A percentile compares a stretch with the other conserved stretches of the same genome.
Evolutionary conservation across 2,113 vertebrate genomes (phyloP).

Genomic region (Chamaea fasciata): DNA sequence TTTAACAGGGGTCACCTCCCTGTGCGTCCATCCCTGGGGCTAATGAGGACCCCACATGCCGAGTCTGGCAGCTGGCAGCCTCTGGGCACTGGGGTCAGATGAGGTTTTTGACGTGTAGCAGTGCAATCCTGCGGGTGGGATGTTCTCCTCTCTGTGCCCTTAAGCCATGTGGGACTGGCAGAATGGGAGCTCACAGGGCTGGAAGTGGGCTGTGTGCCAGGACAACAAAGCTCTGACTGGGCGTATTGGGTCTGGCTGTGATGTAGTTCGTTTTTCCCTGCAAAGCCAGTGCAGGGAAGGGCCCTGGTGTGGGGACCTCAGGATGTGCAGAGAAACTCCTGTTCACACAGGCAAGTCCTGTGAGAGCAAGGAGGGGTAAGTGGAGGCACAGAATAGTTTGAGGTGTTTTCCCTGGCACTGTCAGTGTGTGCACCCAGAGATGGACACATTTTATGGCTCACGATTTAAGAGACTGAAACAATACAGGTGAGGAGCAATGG

Average conservation of each 20-base stretch:
- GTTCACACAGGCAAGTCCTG: background rate
- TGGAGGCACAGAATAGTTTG: background rate
- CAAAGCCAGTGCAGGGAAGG: background rate
- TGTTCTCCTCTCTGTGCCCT: background rate
- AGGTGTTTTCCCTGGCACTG: background rate
- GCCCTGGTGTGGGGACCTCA: background rate
- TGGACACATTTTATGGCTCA: accelerated
- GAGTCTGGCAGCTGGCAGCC: background rate
- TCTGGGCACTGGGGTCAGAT: background rate
- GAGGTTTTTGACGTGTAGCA: background rate
- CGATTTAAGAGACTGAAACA: background rate
- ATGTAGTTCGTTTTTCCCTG: background rate
- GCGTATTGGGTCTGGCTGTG: background rate
- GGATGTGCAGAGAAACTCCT: background rate
- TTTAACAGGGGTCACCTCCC: background rate
- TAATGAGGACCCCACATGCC: background rate
- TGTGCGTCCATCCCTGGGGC: background rate
- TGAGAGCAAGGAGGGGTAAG: background rate
- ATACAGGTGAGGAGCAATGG: background rate
- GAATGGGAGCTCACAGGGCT: background rate
- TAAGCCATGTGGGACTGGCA: background rate
- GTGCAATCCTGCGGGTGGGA: accelerated
- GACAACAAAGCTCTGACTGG: background rate
- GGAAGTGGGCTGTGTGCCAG: background rate
- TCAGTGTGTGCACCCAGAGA: background rate